These are phyloP conservation scores for Drosophila subpulchrella DNA, from an alignment of 1,140 invertebrate species.

Conservation along the genomic window DNA sequence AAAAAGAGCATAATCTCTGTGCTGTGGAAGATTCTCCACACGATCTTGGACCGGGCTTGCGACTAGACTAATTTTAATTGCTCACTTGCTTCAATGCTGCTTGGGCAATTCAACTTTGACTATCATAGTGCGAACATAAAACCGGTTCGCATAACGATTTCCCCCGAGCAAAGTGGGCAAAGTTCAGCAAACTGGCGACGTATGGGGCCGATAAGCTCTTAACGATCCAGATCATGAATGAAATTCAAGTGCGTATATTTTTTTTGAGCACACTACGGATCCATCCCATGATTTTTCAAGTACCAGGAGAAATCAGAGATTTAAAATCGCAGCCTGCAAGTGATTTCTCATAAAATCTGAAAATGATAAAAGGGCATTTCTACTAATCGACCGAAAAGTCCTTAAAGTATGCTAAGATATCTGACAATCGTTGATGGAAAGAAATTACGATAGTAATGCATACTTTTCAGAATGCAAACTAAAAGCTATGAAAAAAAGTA, in stretches of 20 bases:
- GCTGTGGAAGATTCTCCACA: slow-evolving; percentile 1
- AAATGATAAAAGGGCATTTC: slow-evolving; percentile 2
- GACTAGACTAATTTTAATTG: slow-evolving; percentile 32
- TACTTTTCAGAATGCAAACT: slow-evolving; percentile 8
- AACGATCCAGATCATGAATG: slow-evolving; percentile 6
- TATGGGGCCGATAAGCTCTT: slow-evolving; percentile 5
- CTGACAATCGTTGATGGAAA: neutral
- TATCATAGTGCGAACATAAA: slow-evolving; percentile 20
- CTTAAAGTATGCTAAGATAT: slow-evolving; percentile 3
- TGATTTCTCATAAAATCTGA: neutral
- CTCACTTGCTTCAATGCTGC: slow-evolving; percentile 15
- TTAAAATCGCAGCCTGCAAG: neutral
- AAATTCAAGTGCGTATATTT: neutral
- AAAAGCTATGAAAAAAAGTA: neutral
- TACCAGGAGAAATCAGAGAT: neutral
- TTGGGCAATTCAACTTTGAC: slow-evolving; percentile 15
- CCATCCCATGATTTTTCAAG: neutral
- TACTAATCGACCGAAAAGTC: neutral
- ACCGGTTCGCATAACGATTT: slow-evolving; percentile 34
- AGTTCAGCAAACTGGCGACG: slow-evolving; percentile 1
- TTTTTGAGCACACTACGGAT: neutral
- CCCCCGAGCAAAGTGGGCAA: slow-evolving; percentile 8
- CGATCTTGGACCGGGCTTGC: neutral
- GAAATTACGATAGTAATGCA: neutral
- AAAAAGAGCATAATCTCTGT: neutral